Conservation (phyloP, 2,797 vertebrate genomes). For the Sphenopsis melanotis region DNA sequence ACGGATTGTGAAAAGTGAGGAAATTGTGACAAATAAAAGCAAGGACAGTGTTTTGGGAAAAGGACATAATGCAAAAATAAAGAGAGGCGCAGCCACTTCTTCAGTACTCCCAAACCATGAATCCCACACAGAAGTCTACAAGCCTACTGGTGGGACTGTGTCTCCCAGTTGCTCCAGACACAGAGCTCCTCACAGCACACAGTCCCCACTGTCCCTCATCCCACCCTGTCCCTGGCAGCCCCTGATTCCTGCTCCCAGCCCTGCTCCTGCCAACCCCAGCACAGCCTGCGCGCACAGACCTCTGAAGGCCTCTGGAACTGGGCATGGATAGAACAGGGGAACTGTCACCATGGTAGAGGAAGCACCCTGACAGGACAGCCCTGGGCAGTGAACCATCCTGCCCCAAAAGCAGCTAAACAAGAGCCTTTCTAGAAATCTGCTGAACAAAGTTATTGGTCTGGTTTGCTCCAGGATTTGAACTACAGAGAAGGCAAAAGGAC, state of each 20-base stretch:
- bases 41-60: not conserved
- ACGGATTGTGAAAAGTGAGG: not conserved
- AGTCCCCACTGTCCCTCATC: not conserved
- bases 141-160: not conserved
- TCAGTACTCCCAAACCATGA: not conserved
- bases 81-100: not conserved
- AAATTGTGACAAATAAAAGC: not conserved
- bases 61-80: not conserved
- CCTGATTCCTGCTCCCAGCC: not conserved
- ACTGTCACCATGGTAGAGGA: not conserved
- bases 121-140: not conserved
- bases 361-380: not conserved
- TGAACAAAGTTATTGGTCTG: not conserved
- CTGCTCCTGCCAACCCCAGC: not conserved
- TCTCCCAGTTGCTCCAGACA: not conserved
- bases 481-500: not conserved
- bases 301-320: accelerated
- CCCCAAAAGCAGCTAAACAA: not conserved
- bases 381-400: not conserved
- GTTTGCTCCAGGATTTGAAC: not conserved
- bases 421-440: not conserved
- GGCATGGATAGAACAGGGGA: accelerated
- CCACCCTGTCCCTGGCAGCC: not conserved
- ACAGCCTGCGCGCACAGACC: not conserved
- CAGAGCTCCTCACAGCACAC: not conserved